Percentiles rank a stretch among this genome's conserved stretches.
Conservation (phyloP, 2,797 vertebrate species). For the Artibeus lituratus region DNA sequence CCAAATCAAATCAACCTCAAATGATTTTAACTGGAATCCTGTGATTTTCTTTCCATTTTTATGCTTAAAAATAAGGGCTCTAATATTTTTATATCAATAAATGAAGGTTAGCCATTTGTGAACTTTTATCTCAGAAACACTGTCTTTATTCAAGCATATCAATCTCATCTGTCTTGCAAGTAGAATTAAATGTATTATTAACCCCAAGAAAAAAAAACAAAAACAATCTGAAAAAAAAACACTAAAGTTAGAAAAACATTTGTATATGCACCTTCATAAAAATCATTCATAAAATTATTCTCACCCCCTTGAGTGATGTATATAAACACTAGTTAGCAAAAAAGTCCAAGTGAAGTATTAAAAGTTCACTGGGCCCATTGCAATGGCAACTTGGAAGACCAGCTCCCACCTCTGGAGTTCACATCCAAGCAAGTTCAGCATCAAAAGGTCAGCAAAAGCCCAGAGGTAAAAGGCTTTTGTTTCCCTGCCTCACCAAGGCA, state of each 20-base stretch:
- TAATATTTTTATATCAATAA: slow-evolving; percentile 49
- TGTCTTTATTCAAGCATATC: background rate
- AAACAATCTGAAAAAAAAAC: background rate
- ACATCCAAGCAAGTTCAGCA: background rate
- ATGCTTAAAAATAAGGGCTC: slow-evolving; percentile 26
- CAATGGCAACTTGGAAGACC: background rate
- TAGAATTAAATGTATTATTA: slow-evolving; percentile 3
- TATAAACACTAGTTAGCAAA: background rate
- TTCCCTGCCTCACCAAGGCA: background rate
- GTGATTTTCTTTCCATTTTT: slow-evolving; percentile 4
- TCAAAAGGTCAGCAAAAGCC: slow-evolving; percentile 31
- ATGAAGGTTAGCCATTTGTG: background rate
- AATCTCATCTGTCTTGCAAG: background rate
- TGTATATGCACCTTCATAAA: background rate
- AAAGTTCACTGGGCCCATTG: background rate
- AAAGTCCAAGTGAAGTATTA: slow-evolving; percentile 7
- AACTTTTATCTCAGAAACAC: slow-evolving; percentile 7
- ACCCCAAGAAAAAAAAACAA: background rate
- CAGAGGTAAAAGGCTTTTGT: background rate
- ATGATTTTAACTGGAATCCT: background rate
- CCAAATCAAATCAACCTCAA: slow-evolving; percentile 7
- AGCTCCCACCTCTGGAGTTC: background rate
- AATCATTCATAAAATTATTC: background rate
- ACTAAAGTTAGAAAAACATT: background rate
- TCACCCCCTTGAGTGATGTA: background rate